Percentiles rank a stretch among this genome's conserved stretches.
phyloP scores from a whole-genome alignment of 2,888 invertebrate species.

The Uloborus plumipes region DNA sequence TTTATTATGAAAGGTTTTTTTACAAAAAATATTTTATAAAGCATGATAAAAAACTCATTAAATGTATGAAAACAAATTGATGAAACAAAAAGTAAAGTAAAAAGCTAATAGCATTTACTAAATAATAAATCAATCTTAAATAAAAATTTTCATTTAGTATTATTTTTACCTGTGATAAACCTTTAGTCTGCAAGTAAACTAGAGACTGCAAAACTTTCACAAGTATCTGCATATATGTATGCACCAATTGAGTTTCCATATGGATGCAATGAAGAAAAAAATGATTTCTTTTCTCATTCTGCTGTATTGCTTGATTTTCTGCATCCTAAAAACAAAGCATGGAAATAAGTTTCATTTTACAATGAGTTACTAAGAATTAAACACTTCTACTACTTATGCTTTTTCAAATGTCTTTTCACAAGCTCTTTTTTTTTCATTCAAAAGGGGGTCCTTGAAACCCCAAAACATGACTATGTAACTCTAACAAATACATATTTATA shows the following conservation, averaged over 20 bases:
- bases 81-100: no score
- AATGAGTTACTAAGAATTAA: no score
- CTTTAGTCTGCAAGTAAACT: conserved; percentile 60
- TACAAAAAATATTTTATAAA: no score
- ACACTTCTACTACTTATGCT: no score
- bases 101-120: neutral
- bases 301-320: conserved; percentile 60
- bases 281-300: conserved; percentile 72
- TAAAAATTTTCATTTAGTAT: neutral
- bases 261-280: conserved; percentile 72
- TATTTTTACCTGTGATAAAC: conserved; percentile 58
- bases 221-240: conserved; percentile 70
- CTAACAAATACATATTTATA: no score
- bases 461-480: no score
- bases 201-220: conserved; percentile 65
- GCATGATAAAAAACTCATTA: no score
- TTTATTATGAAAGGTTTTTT: no score
- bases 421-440: no score
- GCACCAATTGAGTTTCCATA: conserved; percentile 72
- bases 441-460: no score
- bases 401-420: no score
- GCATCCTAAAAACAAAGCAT: conserved; percentile 50
- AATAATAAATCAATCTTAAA: neutral
- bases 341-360: neutral
- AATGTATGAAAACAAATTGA: no score